Conservation (phyloP, 2,797 vertebrate species). For the Toxotes lorentzi region DNA sequence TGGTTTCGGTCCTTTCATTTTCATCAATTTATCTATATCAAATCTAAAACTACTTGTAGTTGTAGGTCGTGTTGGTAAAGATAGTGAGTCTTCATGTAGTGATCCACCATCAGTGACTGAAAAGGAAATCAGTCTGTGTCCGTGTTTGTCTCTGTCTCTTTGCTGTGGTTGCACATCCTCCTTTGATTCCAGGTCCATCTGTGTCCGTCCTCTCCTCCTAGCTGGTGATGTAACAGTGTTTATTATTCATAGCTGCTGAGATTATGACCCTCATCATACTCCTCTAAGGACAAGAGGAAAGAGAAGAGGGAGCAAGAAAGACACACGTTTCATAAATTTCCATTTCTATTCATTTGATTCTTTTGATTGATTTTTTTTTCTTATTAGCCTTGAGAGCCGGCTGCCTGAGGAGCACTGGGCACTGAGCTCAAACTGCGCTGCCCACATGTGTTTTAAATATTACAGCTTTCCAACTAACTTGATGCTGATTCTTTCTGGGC, state of each 20-base stretch:
- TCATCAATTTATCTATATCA: too few relatives aligned
- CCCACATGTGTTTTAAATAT: neutral
- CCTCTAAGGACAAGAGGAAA: slow-evolving; percentile 43
- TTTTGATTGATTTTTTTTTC: slow-evolving; percentile 9
- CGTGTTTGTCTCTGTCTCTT: neutral
- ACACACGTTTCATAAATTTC: slow-evolving; percentile 36
- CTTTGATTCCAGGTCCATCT: slow-evolving; percentile 48
- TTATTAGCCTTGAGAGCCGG: neutral
- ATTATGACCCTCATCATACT: slow-evolving; percentile 66
- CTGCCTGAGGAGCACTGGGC: neutral
- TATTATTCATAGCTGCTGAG: slow-evolving; percentile 69
- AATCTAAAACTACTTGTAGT: neutral
- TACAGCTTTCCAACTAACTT: too few relatives aligned
- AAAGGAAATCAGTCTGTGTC: neutral
- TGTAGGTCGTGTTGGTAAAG: neutral
- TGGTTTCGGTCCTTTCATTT: too few relatives aligned
- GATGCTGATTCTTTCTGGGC: too few relatives aligned
- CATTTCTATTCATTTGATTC: slow-evolving; percentile 1
- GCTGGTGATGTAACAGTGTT: slow-evolving; percentile 65
- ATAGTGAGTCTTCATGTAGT: neutral
- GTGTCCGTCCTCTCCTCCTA: slow-evolving; percentile 35
- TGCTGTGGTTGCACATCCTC: slow-evolving; percentile 22
- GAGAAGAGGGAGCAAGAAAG: slow-evolving; percentile 26
- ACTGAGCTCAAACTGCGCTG: neutral
- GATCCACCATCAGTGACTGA: neutral